A percentile compares a stretch with the other conserved stretches of the same genome.
Conservation (phyloP, 1,140 invertebrate genomes). For the Tetragonula clypearis region DNA sequence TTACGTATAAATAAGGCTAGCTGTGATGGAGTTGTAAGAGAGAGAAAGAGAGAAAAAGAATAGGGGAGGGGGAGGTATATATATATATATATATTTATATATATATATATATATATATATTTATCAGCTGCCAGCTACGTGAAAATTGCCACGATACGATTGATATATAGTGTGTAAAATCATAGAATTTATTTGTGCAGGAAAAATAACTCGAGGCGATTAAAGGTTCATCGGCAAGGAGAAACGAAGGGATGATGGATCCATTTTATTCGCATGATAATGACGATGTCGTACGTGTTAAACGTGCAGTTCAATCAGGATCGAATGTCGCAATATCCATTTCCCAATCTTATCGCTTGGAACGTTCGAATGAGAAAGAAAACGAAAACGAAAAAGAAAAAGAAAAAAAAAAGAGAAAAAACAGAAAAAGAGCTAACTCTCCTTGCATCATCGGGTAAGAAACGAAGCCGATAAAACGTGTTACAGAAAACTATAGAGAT, state of each 20-base stretch:
- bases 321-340: slow-evolving; percentile 39
- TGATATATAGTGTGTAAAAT: slow-evolving; percentile 61
- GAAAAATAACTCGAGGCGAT: slow-evolving; percentile 38
- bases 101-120: slow-evolving; percentile 10
- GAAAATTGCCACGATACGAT: slow-evolving; percentile 54
- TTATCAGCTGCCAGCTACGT: slow-evolving; percentile 55
- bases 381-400: neutral
- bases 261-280: slow-evolving; percentile 52
- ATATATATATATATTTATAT: no score
- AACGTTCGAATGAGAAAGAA: slow-evolving; percentile 12
- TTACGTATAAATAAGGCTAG: slow-evolving; percentile 70
- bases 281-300: slow-evolving; percentile 56
- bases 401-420: neutral
- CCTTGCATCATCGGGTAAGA: slow-evolving; percentile 61
- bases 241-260: slow-evolving; percentile 55
- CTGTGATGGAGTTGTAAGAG: slow-evolving; percentile 70
- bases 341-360: slow-evolving; percentile 14
- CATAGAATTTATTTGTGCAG: slow-evolving; percentile 77
- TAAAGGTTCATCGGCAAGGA: slow-evolving; percentile 44
- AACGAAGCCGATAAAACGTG: slow-evolving; percentile 45
- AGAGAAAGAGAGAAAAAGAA: neutral
- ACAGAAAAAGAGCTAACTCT: slow-evolving; percentile 21
- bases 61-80: no score
- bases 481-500: slow-evolving; percentile 52
- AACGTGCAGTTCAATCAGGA: slow-evolving; percentile 38